These are phyloP conservation scores for Oryzaephilus surinamensis DNA, from an alignment of 1,140 invertebrate species.

Conservation along the genomic window DNA sequence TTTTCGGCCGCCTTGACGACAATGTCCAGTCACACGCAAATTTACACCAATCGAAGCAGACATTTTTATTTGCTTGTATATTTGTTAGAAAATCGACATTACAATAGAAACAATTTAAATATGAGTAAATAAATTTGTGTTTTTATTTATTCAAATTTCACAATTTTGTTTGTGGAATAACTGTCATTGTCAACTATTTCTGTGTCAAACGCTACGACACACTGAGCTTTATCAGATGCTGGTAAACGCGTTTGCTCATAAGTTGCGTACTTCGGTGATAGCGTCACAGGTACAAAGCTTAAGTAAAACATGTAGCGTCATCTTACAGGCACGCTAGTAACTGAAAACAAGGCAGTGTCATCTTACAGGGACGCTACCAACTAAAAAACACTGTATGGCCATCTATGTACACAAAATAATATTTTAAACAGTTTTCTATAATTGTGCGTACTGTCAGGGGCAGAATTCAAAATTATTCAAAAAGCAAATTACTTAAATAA, in stretches of 20 bases:
- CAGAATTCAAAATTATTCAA: too few species aligned
- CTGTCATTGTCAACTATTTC: conserved; percentile 19
- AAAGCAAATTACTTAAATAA: too few species aligned
- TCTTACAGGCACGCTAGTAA: neutral
- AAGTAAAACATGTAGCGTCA: neutral
- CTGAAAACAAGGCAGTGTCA: neutral
- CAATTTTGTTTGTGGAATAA: conserved; percentile 16
- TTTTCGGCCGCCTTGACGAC: neutral
- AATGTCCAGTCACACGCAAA: conserved; percentile 75
- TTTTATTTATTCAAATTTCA: too few species aligned
- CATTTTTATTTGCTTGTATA: conserved; percentile 37
- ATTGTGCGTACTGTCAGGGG: conserved; percentile 2
- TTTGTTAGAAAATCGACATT: neutral
- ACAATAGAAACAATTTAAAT: neutral
- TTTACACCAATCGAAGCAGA: conserved; percentile 78
- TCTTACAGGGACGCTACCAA: neutral
- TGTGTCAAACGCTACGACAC: conserved; percentile 19
- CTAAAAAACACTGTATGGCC: conserved; percentile 1
- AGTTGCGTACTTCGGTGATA: too few species aligned
- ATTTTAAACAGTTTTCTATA: conserved; percentile 2
- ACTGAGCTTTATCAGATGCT: neutral
- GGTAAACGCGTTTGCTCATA: too few species aligned
- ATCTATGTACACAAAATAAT: conserved; percentile 4
- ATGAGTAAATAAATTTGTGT: too few species aligned
- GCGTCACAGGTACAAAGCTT: neutral